A percentile compares a stretch with the other conserved stretches of the same genome.
phyloP scores from a whole-genome alignment of 2,797 vertebrate species.

The Nyctibius grandis region DNA sequence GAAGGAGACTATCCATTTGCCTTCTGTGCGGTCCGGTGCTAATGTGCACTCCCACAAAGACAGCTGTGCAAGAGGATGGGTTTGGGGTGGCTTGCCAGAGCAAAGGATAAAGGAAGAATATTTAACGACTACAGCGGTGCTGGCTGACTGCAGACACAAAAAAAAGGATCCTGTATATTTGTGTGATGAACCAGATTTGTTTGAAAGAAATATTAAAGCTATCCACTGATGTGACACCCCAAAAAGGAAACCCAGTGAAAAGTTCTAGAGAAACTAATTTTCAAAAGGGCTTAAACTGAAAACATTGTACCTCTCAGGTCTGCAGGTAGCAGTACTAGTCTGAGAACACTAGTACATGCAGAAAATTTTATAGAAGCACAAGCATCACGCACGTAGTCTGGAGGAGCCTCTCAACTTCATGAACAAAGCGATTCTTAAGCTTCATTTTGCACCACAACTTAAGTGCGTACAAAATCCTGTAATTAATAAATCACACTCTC shows the following conservation, averaged over 20 bases:
- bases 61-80: background rate
- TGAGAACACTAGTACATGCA: background rate
- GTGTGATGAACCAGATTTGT: background rate
- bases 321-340: background rate
- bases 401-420: background rate
- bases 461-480: background rate
- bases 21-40: background rate
- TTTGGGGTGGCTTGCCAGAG: background rate
- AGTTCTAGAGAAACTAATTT: background rate
- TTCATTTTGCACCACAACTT: background rate
- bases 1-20: background rate
- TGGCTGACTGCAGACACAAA: background rate
- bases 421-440: background rate
- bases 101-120: background rate
- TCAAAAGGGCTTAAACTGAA: background rate
- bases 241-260: background rate
- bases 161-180: background rate
- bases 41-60: background rate
- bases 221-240: background rate
- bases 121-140: background rate
- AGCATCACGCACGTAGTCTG: background rate
- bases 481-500: conserved; percentile 31
- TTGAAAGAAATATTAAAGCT: background rate
- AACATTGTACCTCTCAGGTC: background rate
- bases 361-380: background rate